phyloP scores from a whole-genome alignment of 1,140 invertebrate genomes.

The Trichonephila inaurata region DNA sequence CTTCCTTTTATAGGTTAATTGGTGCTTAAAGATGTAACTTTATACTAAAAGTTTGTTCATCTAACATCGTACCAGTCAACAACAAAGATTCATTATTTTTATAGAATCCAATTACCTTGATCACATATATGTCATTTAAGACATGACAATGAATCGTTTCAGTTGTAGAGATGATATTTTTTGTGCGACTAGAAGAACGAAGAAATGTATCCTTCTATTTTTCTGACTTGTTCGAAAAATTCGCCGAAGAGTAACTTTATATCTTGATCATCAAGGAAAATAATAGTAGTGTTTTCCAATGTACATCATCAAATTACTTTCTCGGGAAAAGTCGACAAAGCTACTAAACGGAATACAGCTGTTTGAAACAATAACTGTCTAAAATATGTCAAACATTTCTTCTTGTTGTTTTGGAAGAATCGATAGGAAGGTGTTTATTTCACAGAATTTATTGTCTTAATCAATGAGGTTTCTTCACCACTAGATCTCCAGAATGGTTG shows the following conservation, averaged over 20 bases:
- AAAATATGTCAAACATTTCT: conserved; percentile 12
- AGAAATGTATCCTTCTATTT: not conserved
- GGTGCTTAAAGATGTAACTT: too few relatives aligned
- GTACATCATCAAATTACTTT: conserved; percentile 13
- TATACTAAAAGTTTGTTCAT: too few relatives aligned
- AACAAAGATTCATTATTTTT: not conserved
- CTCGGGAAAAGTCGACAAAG: not conserved
- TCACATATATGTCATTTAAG: too few relatives aligned
- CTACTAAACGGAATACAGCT: conserved; percentile 9
- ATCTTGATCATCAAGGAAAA: not conserved
- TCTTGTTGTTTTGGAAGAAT: not conserved
- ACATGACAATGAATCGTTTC: not conserved
- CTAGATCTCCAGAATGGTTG: too few relatives aligned
- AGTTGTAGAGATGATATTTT: not conserved
- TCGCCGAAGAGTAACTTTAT: not conserved
- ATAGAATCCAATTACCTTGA: not conserved
- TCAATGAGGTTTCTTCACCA: not conserved
- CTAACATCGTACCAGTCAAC: too few relatives aligned
- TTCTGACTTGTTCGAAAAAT: not conserved
- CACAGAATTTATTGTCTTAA: not conserved
- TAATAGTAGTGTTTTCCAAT: conserved; percentile 20
- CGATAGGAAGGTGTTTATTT: not conserved
- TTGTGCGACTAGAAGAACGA: not conserved
- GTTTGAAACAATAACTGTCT: conserved; percentile 9
- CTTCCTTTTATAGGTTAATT: too few relatives aligned